Conservation (phyloP, 2,888 invertebrate genomes). For the Linnaemya tessellans region DNA sequence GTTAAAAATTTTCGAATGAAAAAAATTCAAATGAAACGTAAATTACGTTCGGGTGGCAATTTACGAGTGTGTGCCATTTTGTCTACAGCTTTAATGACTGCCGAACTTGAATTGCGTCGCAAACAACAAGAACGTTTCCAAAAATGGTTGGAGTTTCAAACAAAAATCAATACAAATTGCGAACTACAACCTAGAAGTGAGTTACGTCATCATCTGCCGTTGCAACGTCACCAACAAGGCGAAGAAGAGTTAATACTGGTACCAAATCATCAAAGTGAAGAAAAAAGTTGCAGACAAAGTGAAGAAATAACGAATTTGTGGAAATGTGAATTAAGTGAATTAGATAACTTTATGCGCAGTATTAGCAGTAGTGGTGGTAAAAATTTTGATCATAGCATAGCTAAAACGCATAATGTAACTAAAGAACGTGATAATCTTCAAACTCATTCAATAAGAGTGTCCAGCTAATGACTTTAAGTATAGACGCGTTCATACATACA, state of each 20-base stretch:
- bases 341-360: slow-evolving; percentile 86
- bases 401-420: not conserved
- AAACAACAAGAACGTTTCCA: slow-evolving; percentile 85
- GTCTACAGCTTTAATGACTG: slow-evolving; percentile 84
- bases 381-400: slow-evolving; percentile 5
- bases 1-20: slow-evolving; percentile 85
- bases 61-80: slow-evolving; percentile 86
- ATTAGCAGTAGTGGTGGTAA: slow-evolving; percentile 79
- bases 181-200: slow-evolving; percentile 63
- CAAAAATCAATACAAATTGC: slow-evolving; percentile 77
- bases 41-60: slow-evolving; percentile 83
- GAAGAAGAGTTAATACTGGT: slow-evolving; percentile 41
- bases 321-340: slow-evolving; percentile 85
- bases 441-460: slow-evolving; percentile 46
- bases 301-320: slow-evolving; percentile 79
- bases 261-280: slow-evolving; percentile 49
- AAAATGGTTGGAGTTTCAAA: slow-evolving; percentile 84
- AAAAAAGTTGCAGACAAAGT: slow-evolving; percentile 76
- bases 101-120: slow-evolving; percentile 84
- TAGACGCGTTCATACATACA: too few relatives aligned
- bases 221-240: slow-evolving; percentile 18
- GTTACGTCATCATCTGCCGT: slow-evolving; percentile 46
- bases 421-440: slow-evolving; percentile 7
- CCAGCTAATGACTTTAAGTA: slow-evolving; percentile 71
- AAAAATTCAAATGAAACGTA: slow-evolving; percentile 84